phyloP scores from a whole-genome alignment of 2,888 invertebrate species.

The Ochlodes sylvanus region DNA sequence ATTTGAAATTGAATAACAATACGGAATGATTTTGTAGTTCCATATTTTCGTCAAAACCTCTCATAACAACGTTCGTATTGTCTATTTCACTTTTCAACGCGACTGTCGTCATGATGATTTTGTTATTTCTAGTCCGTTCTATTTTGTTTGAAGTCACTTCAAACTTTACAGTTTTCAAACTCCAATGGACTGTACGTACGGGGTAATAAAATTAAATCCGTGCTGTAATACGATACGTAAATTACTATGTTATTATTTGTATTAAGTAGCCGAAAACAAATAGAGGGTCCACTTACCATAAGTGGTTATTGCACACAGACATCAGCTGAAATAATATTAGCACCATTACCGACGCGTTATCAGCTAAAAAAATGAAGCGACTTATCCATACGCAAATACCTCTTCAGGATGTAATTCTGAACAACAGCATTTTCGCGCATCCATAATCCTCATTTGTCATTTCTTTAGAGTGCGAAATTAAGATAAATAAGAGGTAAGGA shows the following conservation, averaged over 20 bases:
- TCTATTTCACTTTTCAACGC: not conserved
- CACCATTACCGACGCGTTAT: not conserved
- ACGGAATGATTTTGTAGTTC: not conserved
- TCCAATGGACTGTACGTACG: not conserved
- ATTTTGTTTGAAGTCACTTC: slow-evolving; percentile 7
- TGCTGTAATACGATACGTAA: not conserved
- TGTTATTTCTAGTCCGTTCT: slow-evolving; percentile 3
- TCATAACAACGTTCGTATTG: not conserved
- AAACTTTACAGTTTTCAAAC: not conserved
- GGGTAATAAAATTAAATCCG: not conserved
- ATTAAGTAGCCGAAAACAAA: not conserved
- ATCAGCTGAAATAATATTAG: not conserved
- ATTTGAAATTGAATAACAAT: not conserved
- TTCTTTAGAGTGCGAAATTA: slow-evolving; percentile 76
- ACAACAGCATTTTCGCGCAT: slow-evolving; percentile 63
- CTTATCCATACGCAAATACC: not conserved
- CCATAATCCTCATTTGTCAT: slow-evolving; percentile 74
- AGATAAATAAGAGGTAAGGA: slow-evolving; percentile 80
- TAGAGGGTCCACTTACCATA: too few relatives aligned
- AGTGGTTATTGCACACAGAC: not conserved
- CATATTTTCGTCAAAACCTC: not conserved
- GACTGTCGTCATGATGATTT: not conserved
- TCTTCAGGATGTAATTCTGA: slow-evolving; percentile 44
- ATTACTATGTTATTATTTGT: not conserved
- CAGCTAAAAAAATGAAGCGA: too few relatives aligned